These are phyloP conservation scores for Drosophila mimetica DNA, from an alignment of 2,888 invertebrate species.

Conservation along the genomic window DNA sequence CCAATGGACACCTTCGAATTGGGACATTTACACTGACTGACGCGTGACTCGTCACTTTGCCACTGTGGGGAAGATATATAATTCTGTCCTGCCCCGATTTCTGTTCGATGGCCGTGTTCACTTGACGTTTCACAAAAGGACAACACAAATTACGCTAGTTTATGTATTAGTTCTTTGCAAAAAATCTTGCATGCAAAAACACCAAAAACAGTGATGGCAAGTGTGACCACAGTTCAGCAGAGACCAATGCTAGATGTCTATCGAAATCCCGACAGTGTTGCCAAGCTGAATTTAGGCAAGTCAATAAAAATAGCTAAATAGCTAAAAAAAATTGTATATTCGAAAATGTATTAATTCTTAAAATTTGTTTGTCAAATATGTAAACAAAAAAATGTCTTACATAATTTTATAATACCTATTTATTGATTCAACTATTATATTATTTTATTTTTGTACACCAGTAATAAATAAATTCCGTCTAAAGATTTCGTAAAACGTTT, in stretches of 20 bases:
- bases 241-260: background rate
- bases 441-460: too few relatives aligned
- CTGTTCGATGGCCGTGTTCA: background rate
- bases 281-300: background rate
- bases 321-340: background rate
- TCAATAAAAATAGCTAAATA: background rate
- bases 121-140: background rate
- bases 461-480: too few relatives aligned
- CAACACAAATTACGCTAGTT: slow-evolving; percentile 9
- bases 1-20: slow-evolving; percentile 15
- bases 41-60: background rate
- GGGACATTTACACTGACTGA: slow-evolving; percentile 10
- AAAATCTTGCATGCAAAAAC: slow-evolving; percentile 31
- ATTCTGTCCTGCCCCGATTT: background rate
- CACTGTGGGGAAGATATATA: background rate
- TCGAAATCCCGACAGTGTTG: background rate
- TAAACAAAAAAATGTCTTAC: too few relatives aligned
- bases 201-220: slow-evolving; percentile 9
- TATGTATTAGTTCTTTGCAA: slow-evolving; percentile 16
- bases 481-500: too few relatives aligned
- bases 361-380: too few relatives aligned
- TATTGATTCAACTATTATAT: too few relatives aligned
- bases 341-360: too few relatives aligned
- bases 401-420: too few relatives aligned
- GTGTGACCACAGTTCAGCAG: slow-evolving; percentile 2